Percentiles rank a stretch among this genome's conserved stretches.
Conservation (phyloP, 2,113 vertebrate genomes). For the Gopherus evgoodei region DNA sequence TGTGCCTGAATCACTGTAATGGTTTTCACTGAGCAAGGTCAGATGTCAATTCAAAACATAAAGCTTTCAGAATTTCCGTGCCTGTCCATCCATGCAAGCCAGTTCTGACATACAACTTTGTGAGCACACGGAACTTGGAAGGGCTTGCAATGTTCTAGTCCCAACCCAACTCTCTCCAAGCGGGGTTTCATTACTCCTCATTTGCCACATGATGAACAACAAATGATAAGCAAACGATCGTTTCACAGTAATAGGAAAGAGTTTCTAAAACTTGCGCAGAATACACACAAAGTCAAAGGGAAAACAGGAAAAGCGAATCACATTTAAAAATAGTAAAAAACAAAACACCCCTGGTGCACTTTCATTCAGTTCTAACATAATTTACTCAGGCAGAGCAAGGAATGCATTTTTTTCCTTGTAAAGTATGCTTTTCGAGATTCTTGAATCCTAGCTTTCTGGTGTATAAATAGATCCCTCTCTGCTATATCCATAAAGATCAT, state of each 20-base stretch:
- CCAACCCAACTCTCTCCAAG: not conserved
- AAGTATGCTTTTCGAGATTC: conserved; percentile 17
- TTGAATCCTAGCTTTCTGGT: conserved; percentile 7
- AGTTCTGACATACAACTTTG: not conserved
- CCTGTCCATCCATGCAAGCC: not conserved
- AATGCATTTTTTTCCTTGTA: not conserved
- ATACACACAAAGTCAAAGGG: rapidly evolving
- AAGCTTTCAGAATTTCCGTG: rapidly evolving
- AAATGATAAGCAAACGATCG: not conserved
- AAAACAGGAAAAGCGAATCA: conserved; percentile 11
- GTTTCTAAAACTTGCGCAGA: not conserved
- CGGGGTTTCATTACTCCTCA: not conserved
- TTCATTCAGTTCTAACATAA: not conserved
- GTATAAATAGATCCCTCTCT: conserved; percentile 39
- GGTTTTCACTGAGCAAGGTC: not conserved
- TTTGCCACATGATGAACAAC: not conserved
- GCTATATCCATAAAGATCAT: conserved; percentile 27
- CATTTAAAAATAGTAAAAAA: not conserved
- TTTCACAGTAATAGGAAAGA: not conserved
- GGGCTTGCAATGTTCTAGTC: not conserved
- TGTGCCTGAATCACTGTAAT: not conserved
- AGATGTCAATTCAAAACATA: not conserved
- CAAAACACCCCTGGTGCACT: not conserved
- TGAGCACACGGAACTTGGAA: not conserved
- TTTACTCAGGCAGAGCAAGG: not conserved